A percentile compares a stretch with the other conserved stretches of the same genome.
Conservation (phyloP, 2,888 invertebrate genomes). For the Eristalis arbustorum region DNA sequence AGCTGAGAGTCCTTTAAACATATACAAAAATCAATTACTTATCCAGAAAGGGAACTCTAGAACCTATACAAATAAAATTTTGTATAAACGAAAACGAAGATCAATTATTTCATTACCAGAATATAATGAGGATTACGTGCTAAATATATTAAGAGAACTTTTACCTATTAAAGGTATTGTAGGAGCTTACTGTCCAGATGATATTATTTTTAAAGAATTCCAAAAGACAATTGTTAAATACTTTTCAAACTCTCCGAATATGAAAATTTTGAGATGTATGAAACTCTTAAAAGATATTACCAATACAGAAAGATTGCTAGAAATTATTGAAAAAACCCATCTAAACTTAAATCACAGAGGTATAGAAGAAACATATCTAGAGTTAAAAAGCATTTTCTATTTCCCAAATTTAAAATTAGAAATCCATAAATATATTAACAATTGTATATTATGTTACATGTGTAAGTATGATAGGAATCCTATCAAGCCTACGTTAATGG, state of each 20-base stretch:
- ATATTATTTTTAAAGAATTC: not conserved
- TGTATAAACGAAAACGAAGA: too few relatives aligned
- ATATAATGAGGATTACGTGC: not conserved
- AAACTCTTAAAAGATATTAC: conserved; percentile 6
- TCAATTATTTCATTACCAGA: too few relatives aligned
- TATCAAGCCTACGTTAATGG: conserved; percentile 17
- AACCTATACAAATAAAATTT: too few relatives aligned
- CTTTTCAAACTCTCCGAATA: conserved; percentile 15
- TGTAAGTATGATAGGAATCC: conserved; percentile 50
- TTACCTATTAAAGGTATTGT: conserved; percentile 14
- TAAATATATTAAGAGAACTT: not conserved
- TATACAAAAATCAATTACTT: too few relatives aligned
- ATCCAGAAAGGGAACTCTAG: too few relatives aligned
- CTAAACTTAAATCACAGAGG: conserved; percentile 23
- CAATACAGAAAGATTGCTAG: not conserved
- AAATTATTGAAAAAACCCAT: conserved; percentile 17
- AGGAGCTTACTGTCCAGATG: conserved; percentile 6
- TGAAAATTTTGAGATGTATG: not conserved
- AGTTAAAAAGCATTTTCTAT: conserved; percentile 30
- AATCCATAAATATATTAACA: conserved; percentile 48
- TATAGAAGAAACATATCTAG: conserved; percentile 16
- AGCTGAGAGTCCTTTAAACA: too few relatives aligned
- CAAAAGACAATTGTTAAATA: conserved; percentile 2
- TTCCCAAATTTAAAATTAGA: conserved; percentile 32
- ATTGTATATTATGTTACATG: conserved; percentile 38